Percentiles rank a stretch among this genome's conserved stretches.
phyloP scores from a whole-genome alignment of 2,113 vertebrate genomes.

The Cinclus cinclus region DNA sequence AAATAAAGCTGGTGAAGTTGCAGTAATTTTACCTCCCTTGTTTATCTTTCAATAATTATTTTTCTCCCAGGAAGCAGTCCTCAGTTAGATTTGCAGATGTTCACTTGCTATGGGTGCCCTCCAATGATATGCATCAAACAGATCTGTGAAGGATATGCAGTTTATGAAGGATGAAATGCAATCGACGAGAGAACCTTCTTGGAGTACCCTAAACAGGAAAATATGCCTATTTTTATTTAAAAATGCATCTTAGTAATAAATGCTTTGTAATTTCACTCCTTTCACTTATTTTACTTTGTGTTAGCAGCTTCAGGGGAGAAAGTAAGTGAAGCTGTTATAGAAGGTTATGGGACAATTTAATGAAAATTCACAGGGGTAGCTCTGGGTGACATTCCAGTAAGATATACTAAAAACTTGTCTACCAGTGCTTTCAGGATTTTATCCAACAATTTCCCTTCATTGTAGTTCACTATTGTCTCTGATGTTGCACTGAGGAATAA shows the following conservation, averaged over 20 bases:
- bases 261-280: not conserved
- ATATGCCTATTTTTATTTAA: not conserved
- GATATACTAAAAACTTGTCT: not conserved
- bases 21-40: not conserved
- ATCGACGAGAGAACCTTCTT: not conserved
- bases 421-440: not conserved
- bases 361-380: not conserved
- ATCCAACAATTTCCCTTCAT: not conserved
- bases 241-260: not conserved
- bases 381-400: not conserved
- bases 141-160: not conserved
- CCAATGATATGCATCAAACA: not conserved
- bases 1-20: constrained; percentile 58
- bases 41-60: not conserved
- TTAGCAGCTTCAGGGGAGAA: not conserved
- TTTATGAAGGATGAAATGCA: not conserved
- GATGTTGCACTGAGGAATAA: not conserved
- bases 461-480: not conserved
- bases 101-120: not conserved
- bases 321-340: not conserved
- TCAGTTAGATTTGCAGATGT: not conserved
- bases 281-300: not conserved
- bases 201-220: not conserved
- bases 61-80: not conserved
- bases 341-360: not conserved